Conservation (phyloP, 2,888 invertebrate genomes). For the Sphaerophoria rueppellii region DNA sequence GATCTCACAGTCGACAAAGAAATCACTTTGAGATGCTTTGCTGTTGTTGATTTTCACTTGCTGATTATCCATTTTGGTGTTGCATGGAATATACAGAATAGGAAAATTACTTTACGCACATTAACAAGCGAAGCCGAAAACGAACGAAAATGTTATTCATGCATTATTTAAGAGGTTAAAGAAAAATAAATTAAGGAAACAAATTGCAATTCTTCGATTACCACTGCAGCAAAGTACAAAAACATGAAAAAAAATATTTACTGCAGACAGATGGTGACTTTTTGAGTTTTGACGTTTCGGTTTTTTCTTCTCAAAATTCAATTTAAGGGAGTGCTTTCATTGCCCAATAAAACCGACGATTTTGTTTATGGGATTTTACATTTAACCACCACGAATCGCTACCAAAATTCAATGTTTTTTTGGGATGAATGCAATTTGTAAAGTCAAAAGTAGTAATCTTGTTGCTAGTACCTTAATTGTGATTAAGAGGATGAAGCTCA, state of each 20-base stretch:
- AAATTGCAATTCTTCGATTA: slow-evolving; percentile 56
- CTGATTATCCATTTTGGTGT: slow-evolving; percentile 41
- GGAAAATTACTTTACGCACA: slow-evolving; percentile 34
- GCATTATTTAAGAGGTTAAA: slow-evolving; percentile 34
- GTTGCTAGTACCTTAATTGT: too few relatives aligned
- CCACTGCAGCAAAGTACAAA: slow-evolving; percentile 62
- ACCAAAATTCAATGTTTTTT: too few relatives aligned
- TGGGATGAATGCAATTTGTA: too few relatives aligned
- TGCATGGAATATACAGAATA: slow-evolving; percentile 57
- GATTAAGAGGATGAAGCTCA: too few relatives aligned
- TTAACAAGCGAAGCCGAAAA: neutral
- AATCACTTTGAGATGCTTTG: slow-evolving; percentile 40
- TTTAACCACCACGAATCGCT: too few relatives aligned
- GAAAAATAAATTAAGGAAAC: slow-evolving; percentile 30
- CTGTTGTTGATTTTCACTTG: slow-evolving; percentile 19
- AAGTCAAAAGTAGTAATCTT: too few relatives aligned
- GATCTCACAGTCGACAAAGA: neutral
- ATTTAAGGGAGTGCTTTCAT: neutral
- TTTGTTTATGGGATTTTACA: too few relatives aligned
- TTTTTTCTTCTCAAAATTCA: neutral
- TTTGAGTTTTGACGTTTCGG: neutral
- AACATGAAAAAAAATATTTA: slow-evolving; percentile 56
- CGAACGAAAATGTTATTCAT: slow-evolving; percentile 21
- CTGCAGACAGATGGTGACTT: slow-evolving; percentile 16
- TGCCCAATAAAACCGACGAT: too few relatives aligned